phyloP scores from a whole-genome alignment of 2,113 vertebrate genomes.

The Callaeas wilsoni region DNA sequence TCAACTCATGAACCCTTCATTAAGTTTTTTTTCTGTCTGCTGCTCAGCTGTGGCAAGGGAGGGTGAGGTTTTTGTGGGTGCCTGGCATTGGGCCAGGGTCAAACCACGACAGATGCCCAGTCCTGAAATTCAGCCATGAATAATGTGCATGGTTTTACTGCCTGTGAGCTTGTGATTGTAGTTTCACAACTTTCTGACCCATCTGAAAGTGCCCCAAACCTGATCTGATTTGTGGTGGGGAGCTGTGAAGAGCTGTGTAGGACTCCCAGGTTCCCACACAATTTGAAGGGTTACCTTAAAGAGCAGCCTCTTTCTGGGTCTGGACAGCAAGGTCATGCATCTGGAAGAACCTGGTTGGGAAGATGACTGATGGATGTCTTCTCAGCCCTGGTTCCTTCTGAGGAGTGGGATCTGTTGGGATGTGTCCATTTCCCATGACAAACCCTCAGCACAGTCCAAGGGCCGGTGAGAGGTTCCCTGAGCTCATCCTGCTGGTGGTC shows the following conservation, averaged over 20 bases:
- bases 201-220: neutral
- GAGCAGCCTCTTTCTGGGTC: neutral
- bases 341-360: neutral
- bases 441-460: neutral
- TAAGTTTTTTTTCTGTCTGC: neutral
- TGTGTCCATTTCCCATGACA: neutral
- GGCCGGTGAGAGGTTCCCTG: neutral
- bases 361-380: neutral
- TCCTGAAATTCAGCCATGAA: neutral
- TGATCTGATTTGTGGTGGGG: neutral
- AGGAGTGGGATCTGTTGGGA: neutral
- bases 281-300: neutral
- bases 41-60: neutral
- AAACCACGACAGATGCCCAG: neutral
- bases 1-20: neutral
- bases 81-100: neutral
- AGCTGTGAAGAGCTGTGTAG: neutral
- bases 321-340: neutral
- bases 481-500: neutral
- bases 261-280: neutral
- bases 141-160: neutral
- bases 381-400: neutral
- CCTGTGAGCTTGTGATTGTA: neutral
- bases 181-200: neutral
- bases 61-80: neutral